Percentiles rank a stretch among this genome's conserved stretches.
phyloP scores from a whole-genome alignment of 1,140 invertebrate species.

The Battus philenor region DNA sequence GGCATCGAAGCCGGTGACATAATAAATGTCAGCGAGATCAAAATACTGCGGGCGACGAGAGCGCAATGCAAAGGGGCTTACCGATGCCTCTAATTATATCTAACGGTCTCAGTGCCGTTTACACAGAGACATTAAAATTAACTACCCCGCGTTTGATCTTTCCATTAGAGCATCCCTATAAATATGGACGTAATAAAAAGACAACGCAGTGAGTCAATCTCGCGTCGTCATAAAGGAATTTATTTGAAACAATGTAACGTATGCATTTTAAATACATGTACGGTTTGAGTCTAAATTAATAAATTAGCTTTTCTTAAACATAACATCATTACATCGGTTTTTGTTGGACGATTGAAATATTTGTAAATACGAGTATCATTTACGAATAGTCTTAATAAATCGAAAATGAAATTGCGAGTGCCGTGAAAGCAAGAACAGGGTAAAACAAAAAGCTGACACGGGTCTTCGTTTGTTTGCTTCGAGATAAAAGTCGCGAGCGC shows the following conservation, averaged over 20 bases:
- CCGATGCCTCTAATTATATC: constrained; percentile 69
- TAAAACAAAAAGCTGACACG: constrained; percentile 41
- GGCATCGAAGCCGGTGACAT: constrained; percentile 37
- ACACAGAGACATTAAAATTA: constrained; percentile 73
- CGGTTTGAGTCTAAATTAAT: constrained; percentile 15
- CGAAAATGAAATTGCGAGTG: constrained; percentile 44
- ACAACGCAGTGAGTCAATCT: constrained; percentile 54
- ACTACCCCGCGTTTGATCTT: constrained; percentile 70
- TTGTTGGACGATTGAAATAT: constrained; percentile 36
- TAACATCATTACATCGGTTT: constrained; percentile 24
- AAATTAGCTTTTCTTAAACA: constrained; percentile 14
- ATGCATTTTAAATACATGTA: constrained; percentile 9
- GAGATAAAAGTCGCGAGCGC: constrained; percentile 55
- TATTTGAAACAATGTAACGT: constrained; percentile 30
- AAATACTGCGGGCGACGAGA: constrained; percentile 47
- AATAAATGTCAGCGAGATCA: constrained; percentile 61
- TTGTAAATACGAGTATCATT: constrained; percentile 23
- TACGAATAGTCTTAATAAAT: constrained; percentile 48
- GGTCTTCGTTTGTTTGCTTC: constrained; percentile 41
- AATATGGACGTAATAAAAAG: constrained; percentile 61
- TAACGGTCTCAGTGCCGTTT: constrained; percentile 54
- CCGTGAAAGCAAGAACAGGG: constrained; percentile 17
- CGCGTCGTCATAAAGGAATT: constrained; percentile 18
- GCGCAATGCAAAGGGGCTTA: constrained; percentile 39
- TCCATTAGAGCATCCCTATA: constrained; percentile 68